Conservation (phyloP, 2,113 vertebrate genomes). For the Rhinopomastus cyanomelas region DNA sequence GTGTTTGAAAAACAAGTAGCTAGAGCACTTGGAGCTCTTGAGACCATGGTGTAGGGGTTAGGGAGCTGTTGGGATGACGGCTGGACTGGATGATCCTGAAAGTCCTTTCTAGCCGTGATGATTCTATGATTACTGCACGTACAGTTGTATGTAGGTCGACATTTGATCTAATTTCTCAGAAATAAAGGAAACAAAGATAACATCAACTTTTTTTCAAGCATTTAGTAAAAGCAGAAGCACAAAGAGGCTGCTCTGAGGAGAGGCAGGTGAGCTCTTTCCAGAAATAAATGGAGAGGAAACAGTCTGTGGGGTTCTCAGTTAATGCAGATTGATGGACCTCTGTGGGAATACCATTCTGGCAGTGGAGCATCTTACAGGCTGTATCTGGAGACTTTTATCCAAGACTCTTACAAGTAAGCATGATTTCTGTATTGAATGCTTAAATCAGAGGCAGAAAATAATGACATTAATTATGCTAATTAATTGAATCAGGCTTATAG, state of each 20-base stretch:
- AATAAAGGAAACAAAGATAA: neutral
- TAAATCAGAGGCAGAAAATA: conserved; percentile 63
- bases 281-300: neutral
- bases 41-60: too few relatives aligned
- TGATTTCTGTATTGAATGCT: conserved; percentile 52
- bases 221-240: neutral
- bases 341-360: neutral
- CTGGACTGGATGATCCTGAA: too few relatives aligned
- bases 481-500: conserved; percentile 47
- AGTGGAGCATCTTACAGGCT: neutral
- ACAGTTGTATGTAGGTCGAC: neutral
- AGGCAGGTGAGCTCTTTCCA: neutral
- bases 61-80: too few relatives aligned
- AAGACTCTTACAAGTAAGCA: conserved; percentile 16
- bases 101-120: neutral
- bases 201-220: neutral
- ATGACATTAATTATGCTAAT: conserved; percentile 62
- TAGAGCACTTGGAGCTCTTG: too few relatives aligned
- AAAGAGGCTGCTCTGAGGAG: neutral
- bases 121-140: neutral
- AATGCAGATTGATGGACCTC: neutral
- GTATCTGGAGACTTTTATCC: conserved; percentile 41
- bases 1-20: too few relatives aligned
- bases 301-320: neutral
- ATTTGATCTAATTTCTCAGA: neutral